Conservation (phyloP, 2,113 vertebrate species). For the Saccopteryx bilineata region DNA sequence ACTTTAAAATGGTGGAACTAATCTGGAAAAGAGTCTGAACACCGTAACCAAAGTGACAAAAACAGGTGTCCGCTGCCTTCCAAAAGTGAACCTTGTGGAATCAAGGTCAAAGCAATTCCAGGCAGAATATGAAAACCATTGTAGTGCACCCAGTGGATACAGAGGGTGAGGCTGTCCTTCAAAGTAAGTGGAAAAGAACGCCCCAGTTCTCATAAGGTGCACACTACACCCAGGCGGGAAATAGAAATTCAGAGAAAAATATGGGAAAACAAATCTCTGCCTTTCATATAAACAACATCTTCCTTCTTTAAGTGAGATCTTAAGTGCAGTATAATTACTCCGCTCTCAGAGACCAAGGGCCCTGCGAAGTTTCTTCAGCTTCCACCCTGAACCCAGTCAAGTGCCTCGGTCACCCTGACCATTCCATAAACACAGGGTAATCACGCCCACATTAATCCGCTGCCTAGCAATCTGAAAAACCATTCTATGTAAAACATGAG, state of each 20-base stretch:
- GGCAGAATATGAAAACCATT: constrained; percentile 28
- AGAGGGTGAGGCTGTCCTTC: constrained; percentile 8
- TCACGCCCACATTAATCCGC: background rate
- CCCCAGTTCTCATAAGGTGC: background rate
- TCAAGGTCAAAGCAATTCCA: constrained; percentile 54
- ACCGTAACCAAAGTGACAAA: constrained; percentile 2
- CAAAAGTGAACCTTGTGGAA: background rate
- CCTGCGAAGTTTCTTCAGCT: background rate
- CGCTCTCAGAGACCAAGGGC: background rate
- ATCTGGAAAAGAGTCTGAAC: constrained; percentile 42
- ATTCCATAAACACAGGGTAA: background rate
- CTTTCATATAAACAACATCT: background rate
- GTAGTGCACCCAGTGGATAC: background rate
- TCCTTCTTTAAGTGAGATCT: background rate
- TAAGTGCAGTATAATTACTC: background rate
- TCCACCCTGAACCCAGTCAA: background rate
- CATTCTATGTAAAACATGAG: background rate
- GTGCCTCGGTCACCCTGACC: background rate
- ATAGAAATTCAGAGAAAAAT: background rate
- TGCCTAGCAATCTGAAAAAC: background rate
- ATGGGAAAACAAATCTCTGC: background rate
- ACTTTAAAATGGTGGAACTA: constrained; percentile 53
- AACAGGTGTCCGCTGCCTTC: constrained; percentile 20
- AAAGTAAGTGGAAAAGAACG: background rate
- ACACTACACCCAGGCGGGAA: background rate